phyloP scores from a whole-genome alignment of 2,888 invertebrate genomes.

The Pherbina coryleti region DNA sequence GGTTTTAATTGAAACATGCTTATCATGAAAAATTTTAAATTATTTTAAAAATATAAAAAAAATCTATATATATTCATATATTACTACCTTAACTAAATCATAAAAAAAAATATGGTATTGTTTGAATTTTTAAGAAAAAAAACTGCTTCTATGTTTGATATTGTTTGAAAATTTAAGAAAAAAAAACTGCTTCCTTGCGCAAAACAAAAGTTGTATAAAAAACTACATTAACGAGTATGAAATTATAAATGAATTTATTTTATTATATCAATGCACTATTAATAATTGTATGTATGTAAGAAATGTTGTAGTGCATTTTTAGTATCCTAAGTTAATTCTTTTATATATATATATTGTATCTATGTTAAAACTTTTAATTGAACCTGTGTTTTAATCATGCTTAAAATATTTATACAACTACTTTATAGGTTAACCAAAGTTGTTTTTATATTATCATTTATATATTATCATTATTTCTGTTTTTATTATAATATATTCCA shows the following conservation, averaged over 20 bases:
- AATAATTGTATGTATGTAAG: neutral
- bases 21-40: conserved; percentile 16
- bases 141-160: neutral
- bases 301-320: neutral
- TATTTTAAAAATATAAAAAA: neutral
- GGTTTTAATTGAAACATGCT: neutral
- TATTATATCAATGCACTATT: neutral
- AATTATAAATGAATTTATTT: conserved; percentile 35
- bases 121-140: neutral
- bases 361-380: conserved; percentile 1
- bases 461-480: conserved; percentile 26
- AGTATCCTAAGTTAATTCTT: conserved; percentile 1
- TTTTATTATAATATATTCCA: conserved; percentile 6
- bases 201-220: neutral
- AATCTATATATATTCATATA: neutral
- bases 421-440: conserved; percentile 29
- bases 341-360: neutral
- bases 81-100: neutral
- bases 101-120: neutral
- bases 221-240: conserved; percentile 2
- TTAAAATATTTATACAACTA: conserved; percentile 2
- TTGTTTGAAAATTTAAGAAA: neutral
- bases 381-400: neutral
- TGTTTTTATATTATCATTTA: conserved; percentile 34
- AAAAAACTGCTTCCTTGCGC: neutral